Evolutionary conservation across 2,797 vertebrate species (phyloP), one percentile per base, ranked within the genome.

Genomic region (Ataeniobius toweri): DNA sequence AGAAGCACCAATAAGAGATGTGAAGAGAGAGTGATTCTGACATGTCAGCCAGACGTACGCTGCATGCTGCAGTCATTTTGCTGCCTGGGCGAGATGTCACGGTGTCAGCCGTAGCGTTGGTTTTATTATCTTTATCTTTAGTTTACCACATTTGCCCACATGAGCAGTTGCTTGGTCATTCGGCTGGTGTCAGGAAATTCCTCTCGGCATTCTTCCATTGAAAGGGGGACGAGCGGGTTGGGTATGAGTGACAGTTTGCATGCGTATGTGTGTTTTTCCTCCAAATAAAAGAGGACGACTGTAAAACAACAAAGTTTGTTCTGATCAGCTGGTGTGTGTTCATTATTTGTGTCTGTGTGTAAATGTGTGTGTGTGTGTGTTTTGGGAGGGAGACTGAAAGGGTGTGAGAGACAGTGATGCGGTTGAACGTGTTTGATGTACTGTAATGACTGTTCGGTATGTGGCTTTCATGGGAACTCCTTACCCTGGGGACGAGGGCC

Each of bases 371-470:
- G 39, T 44, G 44, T 9, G 44, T 46, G 44, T 46, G 9, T 10
- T 73, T 80, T 78, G 75, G 75, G 83, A 82, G 73, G 55, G 78
- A 84, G 81, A 73, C 82, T 70, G 79, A 50, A 70, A 1, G 83
- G 71, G 85, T 90, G 84, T 84, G 90, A 84, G 88, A 91, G 88
- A 89, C 77, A 89, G 83, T 80, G 91, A 88, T 88, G 84, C 76
- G 80, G 83, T 74, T 94, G 90, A 86, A 89, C 75, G 80, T 93
- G 90, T 92, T 89, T 92, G 92, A 94, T 94, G 87, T 93, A 84
- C 92, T 95, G 92, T 92, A 89, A 95, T 95, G 89, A 93, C 91
- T 91, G 89, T 94, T 89, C 93, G 91, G 94, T 94, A 94, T 95
- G 93, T 94, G 89, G 88, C 87, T 94, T 94, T 91, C 91, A 93